A percentile compares a stretch with the other conserved stretches of the same genome.
These are phyloP conservation scores for Puntigrus tetrazona DNA, from an alignment of 2,113 vertebrate genomes.

Conservation along the genomic window DNA sequence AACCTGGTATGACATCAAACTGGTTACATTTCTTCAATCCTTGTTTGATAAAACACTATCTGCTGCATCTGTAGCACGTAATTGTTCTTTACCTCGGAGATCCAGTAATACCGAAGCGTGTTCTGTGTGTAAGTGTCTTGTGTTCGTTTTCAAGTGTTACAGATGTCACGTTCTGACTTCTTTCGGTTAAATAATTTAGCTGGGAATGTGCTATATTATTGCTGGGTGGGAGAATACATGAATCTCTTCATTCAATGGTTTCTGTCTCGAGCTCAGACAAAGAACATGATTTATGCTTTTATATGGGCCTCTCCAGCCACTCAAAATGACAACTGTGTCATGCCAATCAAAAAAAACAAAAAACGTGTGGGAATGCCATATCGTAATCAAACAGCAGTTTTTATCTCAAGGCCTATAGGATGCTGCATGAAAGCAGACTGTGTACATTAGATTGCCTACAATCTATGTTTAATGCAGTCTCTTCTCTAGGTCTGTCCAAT, in stretches of 20 bases:
- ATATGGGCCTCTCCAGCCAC: neutral
- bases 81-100: constrained; percentile 2
- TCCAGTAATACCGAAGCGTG: neutral
- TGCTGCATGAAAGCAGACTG: too few species aligned
- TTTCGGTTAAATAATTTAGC: constrained; percentile 21
- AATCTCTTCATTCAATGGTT: constrained; percentile 21
- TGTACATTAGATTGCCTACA: too few species aligned
- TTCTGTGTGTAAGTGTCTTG: neutral
- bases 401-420: neutral
- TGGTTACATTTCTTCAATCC: neutral
- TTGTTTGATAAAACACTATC: neutral
- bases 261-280: neutral
- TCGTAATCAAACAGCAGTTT: neutral
- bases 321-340: constrained; percentile 9
- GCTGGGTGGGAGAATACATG: neutral
- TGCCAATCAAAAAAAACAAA: neutral
- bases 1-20: too few species aligned
- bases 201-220: constrained; percentile 6
- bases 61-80: neutral
- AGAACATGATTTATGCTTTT: constrained; percentile 25
- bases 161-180: constrained; percentile 9
- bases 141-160: neutral
- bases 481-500: too few species aligned
- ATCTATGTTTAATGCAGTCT: too few species aligned
- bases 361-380: too few species aligned